A percentile compares a stretch with the other conserved stretches of the same genome.
phyloP scores from a whole-genome alignment of 2,888 invertebrate genomes.

The Patella pellucida region DNA sequence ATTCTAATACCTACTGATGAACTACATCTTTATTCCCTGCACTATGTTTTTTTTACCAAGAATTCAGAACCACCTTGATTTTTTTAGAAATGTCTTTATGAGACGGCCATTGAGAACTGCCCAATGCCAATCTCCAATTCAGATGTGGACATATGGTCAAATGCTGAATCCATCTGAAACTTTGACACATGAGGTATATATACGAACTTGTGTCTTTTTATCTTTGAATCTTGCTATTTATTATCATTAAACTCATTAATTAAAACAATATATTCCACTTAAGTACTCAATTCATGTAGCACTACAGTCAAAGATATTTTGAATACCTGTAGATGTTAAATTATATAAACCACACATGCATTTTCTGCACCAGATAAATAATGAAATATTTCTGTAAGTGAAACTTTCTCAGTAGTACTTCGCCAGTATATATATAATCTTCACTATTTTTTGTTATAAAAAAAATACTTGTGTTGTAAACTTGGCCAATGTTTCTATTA shows the following conservation, averaged over 20 bases:
- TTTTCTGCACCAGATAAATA: not conserved
- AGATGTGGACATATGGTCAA: constrained; percentile 10
- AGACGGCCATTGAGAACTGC: constrained; percentile 11
- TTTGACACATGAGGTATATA: constrained; percentile 9
- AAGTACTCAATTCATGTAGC: constrained; percentile 1
- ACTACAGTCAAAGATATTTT: constrained; percentile 2
- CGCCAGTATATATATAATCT: not conserved
- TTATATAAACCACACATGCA: not conserved
- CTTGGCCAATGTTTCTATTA: too few relatives aligned
- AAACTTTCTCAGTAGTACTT: not conserved
- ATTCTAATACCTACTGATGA: constrained; percentile 10
- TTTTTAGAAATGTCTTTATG: constrained; percentile 5
- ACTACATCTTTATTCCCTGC: constrained; percentile 9
- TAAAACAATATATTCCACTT: constrained; percentile 1
- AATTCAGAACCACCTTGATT: constrained; percentile 11
- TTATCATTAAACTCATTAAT: not conserved
- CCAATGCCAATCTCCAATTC: constrained; percentile 7
- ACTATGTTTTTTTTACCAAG: constrained; percentile 12
- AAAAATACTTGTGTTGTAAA: too few relatives aligned
- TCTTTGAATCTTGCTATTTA: not conserved
- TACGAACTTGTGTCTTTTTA: constrained; percentile 6
- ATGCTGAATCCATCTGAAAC: constrained; percentile 4
- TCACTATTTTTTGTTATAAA: too few relatives aligned
- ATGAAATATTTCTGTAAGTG: constrained; percentile 1
- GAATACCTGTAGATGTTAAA: not conserved